Evolutionary conservation across 1,140 invertebrate species (phyloP), one percentile per base, ranked within the genome.

Genomic region (Thalassaphorura encarpata): DNA sequence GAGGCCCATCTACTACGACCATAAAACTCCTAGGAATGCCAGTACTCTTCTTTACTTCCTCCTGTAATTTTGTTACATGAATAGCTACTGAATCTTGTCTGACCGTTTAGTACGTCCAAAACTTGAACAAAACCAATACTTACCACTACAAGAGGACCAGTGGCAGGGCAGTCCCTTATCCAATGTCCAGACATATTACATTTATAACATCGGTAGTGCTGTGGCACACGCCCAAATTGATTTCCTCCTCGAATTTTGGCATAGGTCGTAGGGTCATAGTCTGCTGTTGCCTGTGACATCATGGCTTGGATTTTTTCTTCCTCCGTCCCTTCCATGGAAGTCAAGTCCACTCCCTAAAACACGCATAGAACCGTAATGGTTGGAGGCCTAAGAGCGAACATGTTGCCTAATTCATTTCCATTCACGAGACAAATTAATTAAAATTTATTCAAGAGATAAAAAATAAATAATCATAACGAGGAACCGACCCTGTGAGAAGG

Each of bases 11-110:
- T 4, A 92, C 88, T 29, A 85, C 83, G 56, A 93, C 88, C 81
- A 97, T 90, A 75, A 97, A 95, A 76, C 92, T 94, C 56, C 86
- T 77, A 19, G 95, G 95, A 68, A 99, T 98, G n/a, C 95, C 95
- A 54, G 95, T 97, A 68, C 86, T 93, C 68, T 93, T 83, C 68
- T 89, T 89, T 36, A 91, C 83, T 69, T 93, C 87, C 16, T 27
- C 23, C 11, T 13, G 13, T 13, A 8, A 5, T 13, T n/a, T 5
- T 42, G 19, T 5, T 15, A 6, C 40, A 42, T 21, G 15, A 13
- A 15, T 21, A 42, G 19, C 26, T 18, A 3, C 28, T 29, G n/a
- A 13, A 49, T 3, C 11, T 26, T 49, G 26, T 11, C 8, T 13
- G 40, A 42, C 23, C 19, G 33, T 52, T 23, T 52, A 21, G 23